Evolutionary conservation across 2,888 invertebrate genomes (phyloP), one percentile per base, ranked within the genome.

Genomic region (Leucania comma): DNA sequence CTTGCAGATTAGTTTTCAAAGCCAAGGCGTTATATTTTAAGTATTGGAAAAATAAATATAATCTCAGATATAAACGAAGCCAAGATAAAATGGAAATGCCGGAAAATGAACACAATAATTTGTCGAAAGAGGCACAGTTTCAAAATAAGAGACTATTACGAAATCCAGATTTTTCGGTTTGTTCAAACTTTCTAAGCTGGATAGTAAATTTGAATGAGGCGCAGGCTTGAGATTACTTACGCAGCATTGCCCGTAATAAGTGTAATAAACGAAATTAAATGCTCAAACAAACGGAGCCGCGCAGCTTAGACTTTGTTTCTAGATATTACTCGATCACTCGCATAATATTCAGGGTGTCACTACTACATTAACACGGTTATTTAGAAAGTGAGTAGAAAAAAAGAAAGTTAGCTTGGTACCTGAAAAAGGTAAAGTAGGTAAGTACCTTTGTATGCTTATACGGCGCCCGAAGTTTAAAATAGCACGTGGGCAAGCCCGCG

Each of bases 221-320:
- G 48, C 29, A 68, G 65, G 26, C 69, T 66, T 57, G 20, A 42
- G 51, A 79, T 60, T 63, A 60, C 32, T 69, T 69, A 63, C 22
- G 64, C 64, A 64, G 48, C 38, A 35, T 77, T 54, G 48, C 46
- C 14, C 56, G 14, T 35, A 53, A 65, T 57, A 58, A 62, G 57
- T 62, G 51, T 58, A 78, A 65, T 74, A 64, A 77, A 74, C 61
- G 75, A 79, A 78, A 78, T 79, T 57, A 53, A 69, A 79, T 62
- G 50, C 17, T 50, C 8, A 50, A 68, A 64, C 64, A 61, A 77
- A n/a, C n/a, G n/a, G n/a, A n/a, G n/a, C n/a, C n/a, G n/a, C n/a
- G n/a, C n/a, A n/a, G 61, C 50, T 54, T 22, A n/a, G 51, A 17
- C 48, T 24, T 3, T 50, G 63, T 46, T 10, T 54, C 42, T 29